A percentile compares a stretch with the other conserved stretches of the same genome.
phyloP scores from a whole-genome alignment of 2,888 invertebrate genomes.

The Cryptus armator region DNA sequence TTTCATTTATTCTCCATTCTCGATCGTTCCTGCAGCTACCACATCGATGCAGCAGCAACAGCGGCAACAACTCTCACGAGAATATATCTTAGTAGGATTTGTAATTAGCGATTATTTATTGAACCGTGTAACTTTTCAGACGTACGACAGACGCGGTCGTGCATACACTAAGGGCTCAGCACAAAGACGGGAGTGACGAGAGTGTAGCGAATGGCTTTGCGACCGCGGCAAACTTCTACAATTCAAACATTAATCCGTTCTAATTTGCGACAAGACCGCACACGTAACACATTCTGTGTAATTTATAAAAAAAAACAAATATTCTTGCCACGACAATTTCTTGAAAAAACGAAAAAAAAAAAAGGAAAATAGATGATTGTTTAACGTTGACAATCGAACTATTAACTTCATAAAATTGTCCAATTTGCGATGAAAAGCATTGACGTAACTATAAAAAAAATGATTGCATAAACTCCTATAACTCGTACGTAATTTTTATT shows the following conservation, averaged over 20 bases:
- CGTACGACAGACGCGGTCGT: slow-evolving; percentile 25
- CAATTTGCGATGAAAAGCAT: neutral
- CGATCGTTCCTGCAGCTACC: slow-evolving; percentile 32
- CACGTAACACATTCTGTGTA: slow-evolving; percentile 8
- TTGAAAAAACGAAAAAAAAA: neutral
- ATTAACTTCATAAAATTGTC: neutral
- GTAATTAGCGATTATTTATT: slow-evolving; percentile 68
- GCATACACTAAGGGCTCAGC: neutral
- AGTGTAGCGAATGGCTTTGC: slow-evolving; percentile 43
- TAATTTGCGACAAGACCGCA: slow-evolving; percentile 55
- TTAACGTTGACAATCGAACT: neutral
- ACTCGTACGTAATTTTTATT: neutral
- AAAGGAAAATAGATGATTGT: neutral
- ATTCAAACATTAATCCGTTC: slow-evolving; percentile 52
- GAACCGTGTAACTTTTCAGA: slow-evolving; percentile 41
- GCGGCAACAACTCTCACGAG: slow-evolving; percentile 48
- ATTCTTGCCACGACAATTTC: neutral
- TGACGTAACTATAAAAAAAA: neutral
- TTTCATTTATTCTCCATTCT: slow-evolving; percentile 52
- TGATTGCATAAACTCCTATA: neutral
- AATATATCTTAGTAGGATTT: slow-evolving; percentile 62
- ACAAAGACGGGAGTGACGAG: slow-evolving; percentile 35
- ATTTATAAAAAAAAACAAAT: neutral
- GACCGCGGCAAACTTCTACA: slow-evolving; percentile 20
- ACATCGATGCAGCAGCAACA: slow-evolving; percentile 9